Evolutionary conservation across 2,797 vertebrate genomes (phyloP), one percentile per base, ranked within the genome.

Genomic region (Callimico goeldii): DNA sequence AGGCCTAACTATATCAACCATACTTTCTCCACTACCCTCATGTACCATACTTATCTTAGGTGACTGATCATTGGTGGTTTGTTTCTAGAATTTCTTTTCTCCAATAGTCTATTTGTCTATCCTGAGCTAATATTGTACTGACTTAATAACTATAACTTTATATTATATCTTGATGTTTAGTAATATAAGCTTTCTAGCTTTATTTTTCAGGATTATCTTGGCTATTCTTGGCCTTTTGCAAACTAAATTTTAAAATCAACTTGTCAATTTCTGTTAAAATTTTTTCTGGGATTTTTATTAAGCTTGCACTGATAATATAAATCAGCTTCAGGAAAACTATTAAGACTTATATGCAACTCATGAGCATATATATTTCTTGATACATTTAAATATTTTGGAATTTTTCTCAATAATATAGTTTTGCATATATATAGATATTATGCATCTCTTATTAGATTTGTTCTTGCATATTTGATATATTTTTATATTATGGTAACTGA

Each of bases 381-480:
- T 86, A 28, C 86, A 55, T 85, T 96, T 57, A 76, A 82, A 61
- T 89, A 64, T 79, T 90, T 2, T 90, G 24, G 26, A 26, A 70
- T 26, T 95, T 91, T 94, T 75, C 43, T 90, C 22, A 72, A 24
- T 82, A 70, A 46, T 89, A 15, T 70, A 86, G 26, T 67, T 95
- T 91, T 86, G 20, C 70, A 39, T 67, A 50, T 67, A 50, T 73
- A 20, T 79, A 55, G 9, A 24, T 41, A 81, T 73, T 83, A 52
- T 61, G 20, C 2, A 85, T 77, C 4, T 84, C 39, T 80, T 91
- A 15, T 89, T 87, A 83, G 79, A 75, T 28, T 77, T 91, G 36
- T 95, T 96, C 5, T 36, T 94, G 11, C 15, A 52, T 67, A n/a
- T 64, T 93, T 96, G 20, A 75, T 95, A 72, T 57, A 70, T 73